Percentiles rank a stretch among this genome's conserved stretches.
Conservation (phyloP, 2,113 vertebrate species). For the Brachyistius frenatus region DNA sequence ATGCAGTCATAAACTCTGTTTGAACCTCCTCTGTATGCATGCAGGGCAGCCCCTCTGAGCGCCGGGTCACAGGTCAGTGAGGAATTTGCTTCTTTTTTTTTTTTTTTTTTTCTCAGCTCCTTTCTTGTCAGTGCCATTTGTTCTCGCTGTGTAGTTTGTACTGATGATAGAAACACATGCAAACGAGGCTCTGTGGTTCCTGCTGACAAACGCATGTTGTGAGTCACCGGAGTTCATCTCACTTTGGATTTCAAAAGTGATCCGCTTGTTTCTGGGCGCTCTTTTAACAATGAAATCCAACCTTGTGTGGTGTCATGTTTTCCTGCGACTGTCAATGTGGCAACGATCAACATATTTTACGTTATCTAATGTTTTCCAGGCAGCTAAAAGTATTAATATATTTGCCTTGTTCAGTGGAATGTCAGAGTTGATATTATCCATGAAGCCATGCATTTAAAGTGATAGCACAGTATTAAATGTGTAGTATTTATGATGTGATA, state of each 20-base stretch:
- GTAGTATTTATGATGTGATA: constrained; percentile 71
- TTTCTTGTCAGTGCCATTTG: constrained; percentile 60
- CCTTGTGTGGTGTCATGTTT: constrained; percentile 36
- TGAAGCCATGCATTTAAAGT: constrained; percentile 63
- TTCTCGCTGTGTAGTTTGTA: constrained; percentile 48
- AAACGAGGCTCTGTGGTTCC: constrained; percentile 63
- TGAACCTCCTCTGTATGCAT: constrained; percentile 80
- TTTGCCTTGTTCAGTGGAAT: constrained; percentile 69
- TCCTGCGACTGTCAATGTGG: constrained; percentile 22
- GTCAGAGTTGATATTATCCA: constrained; percentile 62
- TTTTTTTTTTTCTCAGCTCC: not conserved
- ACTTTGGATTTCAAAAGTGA: constrained; percentile 61
- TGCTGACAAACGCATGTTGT: constrained; percentile 74
- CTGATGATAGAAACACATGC: constrained; percentile 53
- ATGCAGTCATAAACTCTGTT: constrained; percentile 83
- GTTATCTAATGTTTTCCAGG: constrained; percentile 62
- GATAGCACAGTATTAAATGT: constrained; percentile 64
- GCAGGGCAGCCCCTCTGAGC: constrained; percentile 44
- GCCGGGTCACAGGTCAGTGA: constrained; percentile 66
- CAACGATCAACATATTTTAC: constrained; percentile 45
- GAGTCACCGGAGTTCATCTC: constrained; percentile 64
- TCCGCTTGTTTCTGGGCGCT: constrained; percentile 23
- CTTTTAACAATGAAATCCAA: constrained; percentile 30
- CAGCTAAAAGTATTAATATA: constrained; percentile 72
- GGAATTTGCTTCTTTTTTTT: constrained; percentile 45